Percentiles rank a stretch among this genome's conserved stretches.
phyloP scores from a whole-genome alignment of 2,797 vertebrate species.

The Pelodytes ibericus region DNA sequence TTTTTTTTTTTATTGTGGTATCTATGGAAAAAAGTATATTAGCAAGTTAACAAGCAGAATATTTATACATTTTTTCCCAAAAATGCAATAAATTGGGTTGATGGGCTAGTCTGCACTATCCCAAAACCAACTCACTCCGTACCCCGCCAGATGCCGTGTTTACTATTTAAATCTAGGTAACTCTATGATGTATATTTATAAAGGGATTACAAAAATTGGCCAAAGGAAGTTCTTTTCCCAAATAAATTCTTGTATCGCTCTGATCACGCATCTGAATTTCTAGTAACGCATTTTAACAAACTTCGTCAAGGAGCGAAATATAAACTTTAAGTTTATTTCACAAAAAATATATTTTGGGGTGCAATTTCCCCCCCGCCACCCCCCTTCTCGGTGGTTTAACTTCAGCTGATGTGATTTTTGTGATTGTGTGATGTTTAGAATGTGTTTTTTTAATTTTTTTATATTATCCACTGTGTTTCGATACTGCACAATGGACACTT shows the following conservation, averaged over 20 bases:
- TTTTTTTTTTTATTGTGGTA: too few species aligned
- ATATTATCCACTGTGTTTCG: slow-evolving; percentile 13
- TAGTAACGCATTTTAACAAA: neutral
- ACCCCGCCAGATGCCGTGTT: neutral
- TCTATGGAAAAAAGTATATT: too few species aligned
- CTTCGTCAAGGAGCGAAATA: neutral
- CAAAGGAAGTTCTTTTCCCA: slow-evolving; percentile 10
- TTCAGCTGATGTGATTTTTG: too few species aligned
- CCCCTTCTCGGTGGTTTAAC: neutral
- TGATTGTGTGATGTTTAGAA: slow-evolving; percentile 12
- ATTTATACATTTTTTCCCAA: too few species aligned
- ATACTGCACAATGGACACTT: slow-evolving; percentile 46
- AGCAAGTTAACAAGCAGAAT: too few species aligned
- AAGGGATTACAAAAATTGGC: neutral
- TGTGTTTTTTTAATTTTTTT: too few species aligned
- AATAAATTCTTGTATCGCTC: neutral
- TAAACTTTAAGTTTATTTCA: neutral
- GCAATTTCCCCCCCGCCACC: neutral
- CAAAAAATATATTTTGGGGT: neutral
- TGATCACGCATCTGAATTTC: neutral
- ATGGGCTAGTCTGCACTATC: too few species aligned
- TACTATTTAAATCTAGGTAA: neutral
- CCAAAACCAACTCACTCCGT: neutral
- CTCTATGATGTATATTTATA: slow-evolving; percentile 10
- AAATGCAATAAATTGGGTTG: too few species aligned